These are phyloP conservation scores for Agapornis roseicollis DNA, from an alignment of 2,113 vertebrate genomes.

Conservation along the genomic window DNA sequence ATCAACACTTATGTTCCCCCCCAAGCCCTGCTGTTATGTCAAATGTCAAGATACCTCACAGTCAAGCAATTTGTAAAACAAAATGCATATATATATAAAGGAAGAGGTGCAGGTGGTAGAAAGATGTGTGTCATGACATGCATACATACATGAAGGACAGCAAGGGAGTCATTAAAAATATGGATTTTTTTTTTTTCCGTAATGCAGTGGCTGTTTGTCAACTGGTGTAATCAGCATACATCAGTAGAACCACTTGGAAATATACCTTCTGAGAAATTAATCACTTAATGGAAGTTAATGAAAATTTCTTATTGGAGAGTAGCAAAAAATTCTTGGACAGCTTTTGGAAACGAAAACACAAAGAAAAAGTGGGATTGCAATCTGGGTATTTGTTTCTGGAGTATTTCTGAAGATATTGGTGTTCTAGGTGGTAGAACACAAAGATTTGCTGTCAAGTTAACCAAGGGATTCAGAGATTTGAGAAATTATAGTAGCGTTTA, in stretches of 20 bases:
- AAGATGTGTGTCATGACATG: slow-evolving; percentile 33
- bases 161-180: slow-evolving; percentile 61
- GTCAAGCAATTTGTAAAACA: slow-evolving; percentile 54
- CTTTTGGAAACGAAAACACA: neutral
- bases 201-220: slow-evolving; percentile 32
- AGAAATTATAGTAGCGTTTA: neutral
- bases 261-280: slow-evolving; percentile 1
- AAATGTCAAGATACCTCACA: slow-evolving; percentile 71
- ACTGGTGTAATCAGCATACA: slow-evolving; percentile 20
- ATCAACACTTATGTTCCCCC: slow-evolving; percentile 72
- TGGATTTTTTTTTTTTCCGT: slow-evolving; percentile 15
- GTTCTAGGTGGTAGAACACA: neutral
- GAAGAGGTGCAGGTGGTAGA: slow-evolving; percentile 35
- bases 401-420: neutral
- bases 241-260: slow-evolving; percentile 21
- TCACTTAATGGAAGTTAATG: slow-evolving; percentile 28
- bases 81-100: slow-evolving; percentile 16
- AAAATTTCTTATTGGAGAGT: neutral
- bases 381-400: neutral
- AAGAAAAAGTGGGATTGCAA: neutral
- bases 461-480: neutral
- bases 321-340: neutral
- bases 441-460: neutral
- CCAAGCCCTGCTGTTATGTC: slow-evolving; percentile 73
- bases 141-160: neutral